Evolutionary conservation across 2,888 invertebrate genomes (phyloP), one percentile per base, ranked within the genome.

Genomic region (Cryptosula pallasiana): DNA sequence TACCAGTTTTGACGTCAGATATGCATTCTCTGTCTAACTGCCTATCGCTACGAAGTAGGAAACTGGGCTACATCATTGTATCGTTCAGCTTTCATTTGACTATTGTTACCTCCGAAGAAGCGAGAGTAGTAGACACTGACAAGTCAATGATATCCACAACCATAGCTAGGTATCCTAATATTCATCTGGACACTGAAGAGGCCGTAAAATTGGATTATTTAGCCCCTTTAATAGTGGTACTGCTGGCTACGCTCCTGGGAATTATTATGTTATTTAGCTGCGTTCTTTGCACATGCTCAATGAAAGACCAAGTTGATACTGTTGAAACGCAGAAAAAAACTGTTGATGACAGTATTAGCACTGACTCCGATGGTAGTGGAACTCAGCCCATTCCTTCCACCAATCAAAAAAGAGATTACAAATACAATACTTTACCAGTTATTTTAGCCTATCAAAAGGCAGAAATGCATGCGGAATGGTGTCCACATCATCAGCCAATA

Each of bases 231-330:
- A 63, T 63, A 63, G 63, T 32, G 5, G 32, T 63, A 3, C 13
- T 63, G n/a, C 34, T 63, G 32, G 63, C 63, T 32, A 63, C 63
- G 13, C 2, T 63, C 9, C 34, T 63, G 3, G 34, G 32, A 27
- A 63, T 63, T 13, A 32, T 63, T 63, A 5, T 27, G 27, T 16
- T 63, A 16, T 63, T 63, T 32, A 63, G 63, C 34, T 63, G 63
- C n/a, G 63, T 63, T 32, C 63, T 63, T 32, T 63, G 63, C 63
- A 63, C 63, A 13, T 63, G 63, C 32, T 63, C 63, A 32, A 5
- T 63, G 5, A 63, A n/a, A 63, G 63, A 63, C 34, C 25, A 63
- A 29, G 32, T 63, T 32, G 32, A 13, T 16, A 27, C 2, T 3
- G 2, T 29, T 29, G 27, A 63, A 32, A 2, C 5, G 2, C 3